Evolutionary conservation across 2,113 vertebrate species (phyloP).

Genomic region (Sprattus sprattus): DNA sequence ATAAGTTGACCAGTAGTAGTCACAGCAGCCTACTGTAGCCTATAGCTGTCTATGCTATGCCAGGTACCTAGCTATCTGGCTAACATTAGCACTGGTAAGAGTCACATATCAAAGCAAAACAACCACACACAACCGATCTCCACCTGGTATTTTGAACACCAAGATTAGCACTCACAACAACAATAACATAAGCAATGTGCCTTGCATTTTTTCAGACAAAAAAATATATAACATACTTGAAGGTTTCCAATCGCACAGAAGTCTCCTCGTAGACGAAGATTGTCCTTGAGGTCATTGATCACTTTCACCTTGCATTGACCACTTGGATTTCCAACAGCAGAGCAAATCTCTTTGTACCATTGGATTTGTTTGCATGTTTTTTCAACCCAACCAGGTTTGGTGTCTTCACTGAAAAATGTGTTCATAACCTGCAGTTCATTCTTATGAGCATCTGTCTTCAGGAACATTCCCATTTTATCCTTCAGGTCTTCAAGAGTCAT

Average conservation of each 20-base stretch:
- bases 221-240: constrained; percentile 34
- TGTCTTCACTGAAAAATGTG: neutral
- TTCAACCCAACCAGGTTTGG: constrained; percentile 17
- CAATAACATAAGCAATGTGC: neutral
- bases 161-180: no score
- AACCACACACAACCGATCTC: no score
- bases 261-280: constrained; percentile 35
- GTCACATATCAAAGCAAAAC: no score
- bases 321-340: constrained; percentile 25
- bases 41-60: no score
- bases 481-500: constrained; percentile 37
- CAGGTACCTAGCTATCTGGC: no score
- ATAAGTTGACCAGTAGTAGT: no score
- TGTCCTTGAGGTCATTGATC: constrained; percentile 25
- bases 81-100: no score
- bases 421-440: constrained; percentile 28
- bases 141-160: no score
- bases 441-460: neutral
- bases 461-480: constrained; percentile 19
- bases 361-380: neutral
- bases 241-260: constrained; percentile 29
- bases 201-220: no score
- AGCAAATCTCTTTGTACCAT: constrained; percentile 19
- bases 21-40: no score
- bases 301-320: no score